These are phyloP conservation scores for Falco punctatus DNA, from an alignment of 2,113 vertebrate species.

Conservation along the genomic window DNA sequence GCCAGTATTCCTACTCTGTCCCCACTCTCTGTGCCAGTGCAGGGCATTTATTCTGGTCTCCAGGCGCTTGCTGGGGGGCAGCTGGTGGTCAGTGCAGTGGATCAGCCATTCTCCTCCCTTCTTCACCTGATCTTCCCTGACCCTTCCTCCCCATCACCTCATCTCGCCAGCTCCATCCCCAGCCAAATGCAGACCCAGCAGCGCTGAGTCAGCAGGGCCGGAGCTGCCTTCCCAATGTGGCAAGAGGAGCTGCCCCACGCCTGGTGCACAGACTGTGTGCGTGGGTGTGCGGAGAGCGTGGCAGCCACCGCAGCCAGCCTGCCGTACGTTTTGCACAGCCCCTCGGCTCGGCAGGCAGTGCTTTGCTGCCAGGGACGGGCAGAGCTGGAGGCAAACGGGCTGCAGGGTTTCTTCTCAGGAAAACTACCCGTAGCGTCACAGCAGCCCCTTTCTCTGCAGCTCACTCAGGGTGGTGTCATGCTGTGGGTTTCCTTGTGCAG, in stretches of 20 bases:
- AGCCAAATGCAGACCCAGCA: background rate
- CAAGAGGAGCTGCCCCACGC: background rate
- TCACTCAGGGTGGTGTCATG: fast-evolving
- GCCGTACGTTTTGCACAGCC: background rate
- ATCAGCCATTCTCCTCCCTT: background rate
- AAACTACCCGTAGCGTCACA: background rate
- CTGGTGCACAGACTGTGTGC: background rate
- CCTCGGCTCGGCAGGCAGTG: fast-evolving
- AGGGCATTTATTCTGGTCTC: background rate
- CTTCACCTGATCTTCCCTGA: background rate
- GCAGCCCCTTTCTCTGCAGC: background rate
- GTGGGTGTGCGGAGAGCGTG: background rate
- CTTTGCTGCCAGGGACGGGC: background rate
- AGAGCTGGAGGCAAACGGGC: fast-evolving
- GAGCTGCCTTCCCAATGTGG: background rate
- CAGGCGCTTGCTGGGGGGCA: background rate
- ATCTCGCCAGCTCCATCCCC: background rate
- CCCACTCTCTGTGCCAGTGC: fast-evolving
- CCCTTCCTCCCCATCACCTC: background rate
- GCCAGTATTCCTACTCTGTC: background rate
- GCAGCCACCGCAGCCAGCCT: background rate
- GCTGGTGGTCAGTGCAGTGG: background rate
- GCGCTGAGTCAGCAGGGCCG: background rate
- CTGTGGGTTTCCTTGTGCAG: background rate
- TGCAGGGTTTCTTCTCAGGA: background rate